A percentile compares a stretch with the other conserved stretches of the same genome.
These are phyloP conservation scores for Mesocricetus auratus DNA, from an alignment of 2,113 vertebrate species.

Conservation along the genomic window DNA sequence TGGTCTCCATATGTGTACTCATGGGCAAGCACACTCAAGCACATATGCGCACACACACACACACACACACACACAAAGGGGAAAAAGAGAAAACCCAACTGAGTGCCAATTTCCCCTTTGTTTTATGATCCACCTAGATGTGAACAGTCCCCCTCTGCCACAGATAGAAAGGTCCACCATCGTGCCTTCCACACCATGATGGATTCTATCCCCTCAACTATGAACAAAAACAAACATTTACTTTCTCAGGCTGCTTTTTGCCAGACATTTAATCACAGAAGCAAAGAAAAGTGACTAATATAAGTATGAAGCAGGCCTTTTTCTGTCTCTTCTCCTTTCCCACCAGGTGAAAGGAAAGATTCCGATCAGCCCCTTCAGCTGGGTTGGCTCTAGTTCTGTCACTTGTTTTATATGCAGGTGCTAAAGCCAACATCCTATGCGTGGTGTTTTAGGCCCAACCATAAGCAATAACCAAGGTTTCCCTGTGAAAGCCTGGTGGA, in stretches of 20 bases:
- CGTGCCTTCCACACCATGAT: not conserved
- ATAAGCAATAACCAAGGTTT: not conserved
- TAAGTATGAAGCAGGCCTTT: not conserved
- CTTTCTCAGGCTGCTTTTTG: not conserved
- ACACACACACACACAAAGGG: no score
- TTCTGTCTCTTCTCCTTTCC: not conserved
- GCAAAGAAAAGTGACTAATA: not conserved
- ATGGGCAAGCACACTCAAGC: not conserved
- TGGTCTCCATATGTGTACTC: not conserved
- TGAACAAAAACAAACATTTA: not conserved
- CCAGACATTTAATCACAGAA: not conserved
- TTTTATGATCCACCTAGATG: not conserved
- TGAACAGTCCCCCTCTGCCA: not conserved
- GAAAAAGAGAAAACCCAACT: not conserved
- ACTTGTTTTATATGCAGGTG: not conserved
- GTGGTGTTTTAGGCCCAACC: not conserved
- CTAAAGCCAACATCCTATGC: not conserved
- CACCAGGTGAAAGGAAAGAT: not conserved
- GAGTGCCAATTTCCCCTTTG: not conserved
- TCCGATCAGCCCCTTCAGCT: not conserved
- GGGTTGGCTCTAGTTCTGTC: not conserved
- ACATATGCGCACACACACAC: not conserved
- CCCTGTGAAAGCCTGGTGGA: not conserved
- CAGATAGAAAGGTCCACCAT: not conserved
- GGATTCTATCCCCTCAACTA: not conserved